Evolutionary conservation across 2,888 invertebrate species (phyloP).

Genomic region (Monopis laevigella): DNA sequence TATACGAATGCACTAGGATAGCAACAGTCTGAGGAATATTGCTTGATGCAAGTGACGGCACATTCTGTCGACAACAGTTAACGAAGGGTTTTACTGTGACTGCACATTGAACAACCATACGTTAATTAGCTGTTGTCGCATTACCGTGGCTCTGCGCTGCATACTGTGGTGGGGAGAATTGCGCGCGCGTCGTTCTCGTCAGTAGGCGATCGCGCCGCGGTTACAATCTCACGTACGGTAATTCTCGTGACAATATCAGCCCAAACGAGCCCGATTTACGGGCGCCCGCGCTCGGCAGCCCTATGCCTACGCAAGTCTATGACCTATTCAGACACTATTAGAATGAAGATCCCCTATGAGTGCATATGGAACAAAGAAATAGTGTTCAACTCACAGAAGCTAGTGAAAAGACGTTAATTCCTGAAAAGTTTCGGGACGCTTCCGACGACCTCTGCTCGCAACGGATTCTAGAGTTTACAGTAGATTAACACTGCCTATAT

Average conservation of each 20-base stretch:
- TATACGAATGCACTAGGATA: too few species aligned
- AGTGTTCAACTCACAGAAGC: conserved; percentile 91
- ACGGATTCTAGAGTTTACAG: conserved; percentile 37
- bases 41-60: too few species aligned
- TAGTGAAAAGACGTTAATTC: conserved; percentile 90
- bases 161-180: conserved; percentile 2
- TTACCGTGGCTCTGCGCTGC: conserved; percentile 2
- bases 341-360: conserved; percentile 80
- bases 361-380: conserved; percentile 94
- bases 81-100: too few species aligned
- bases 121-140: too few species aligned
- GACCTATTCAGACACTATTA: conserved; percentile 57
- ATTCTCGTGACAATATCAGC: conserved; percentile 61
- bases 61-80: too few species aligned
- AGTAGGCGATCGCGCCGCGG: conserved; percentile 44
- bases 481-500: conserved; percentile 53
- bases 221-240: conserved; percentile 25
- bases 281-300: conserved; percentile 58
- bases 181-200: conserved; percentile 14
- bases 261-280: conserved; percentile 40
- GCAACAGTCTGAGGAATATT: too few species aligned
- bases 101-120: too few species aligned
- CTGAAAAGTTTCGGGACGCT: conserved; percentile 30
- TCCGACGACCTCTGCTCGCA: conserved; percentile 52
- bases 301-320: conserved; percentile 59